Evolutionary conservation across 2,113 vertebrate genomes (phyloP), one percentile per base, ranked within the genome.

Genomic region (Sprattus sprattus): DNA sequence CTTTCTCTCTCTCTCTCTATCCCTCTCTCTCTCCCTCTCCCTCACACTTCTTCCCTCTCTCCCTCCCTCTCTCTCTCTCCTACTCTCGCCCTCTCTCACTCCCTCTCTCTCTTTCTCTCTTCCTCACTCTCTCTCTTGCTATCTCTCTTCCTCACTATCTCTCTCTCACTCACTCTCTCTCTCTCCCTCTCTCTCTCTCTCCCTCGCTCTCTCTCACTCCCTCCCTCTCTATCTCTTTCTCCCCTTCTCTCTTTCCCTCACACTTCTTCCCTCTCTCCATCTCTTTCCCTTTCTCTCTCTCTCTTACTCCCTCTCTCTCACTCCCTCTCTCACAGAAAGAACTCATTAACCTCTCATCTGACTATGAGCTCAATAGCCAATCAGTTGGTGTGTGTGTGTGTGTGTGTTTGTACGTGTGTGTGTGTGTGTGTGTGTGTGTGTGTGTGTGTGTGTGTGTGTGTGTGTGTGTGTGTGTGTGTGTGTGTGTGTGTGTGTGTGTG

Each of bases 281-380:
- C 83, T 89, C 47, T 52, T 4, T 81, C 32, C 80, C 49, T 45
- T 67, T 78, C 64, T 52, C 84, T 81, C 47, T 16, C 25, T 44
- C 18, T 9, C 88, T 45, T 8, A 18, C 57, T 25, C 83, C 88
- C 28, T 57, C 32, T 11, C 11, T 49, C 49, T 20, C 11, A 75
- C 71, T 45, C 18, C 32, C 82, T 54, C 54, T 80, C 47, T 81
- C 45, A 83, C 52, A 60, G 44, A 81, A 81, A 85, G 87, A 87
- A 86, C 86, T 86, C 86, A 85, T 87, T 87, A 90, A 88, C 90
- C 87, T 87, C 82, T 84, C 57, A 75, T 81, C 49, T 49, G 81
- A 83, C 86, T 86, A 60, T 88, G 83, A 81, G 60, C 82, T 86
- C 67, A 89, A 88, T 82, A 87, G 83, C 75, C 50, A 81, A 85